These are phyloP conservation scores for Horisme vitalbata DNA, from an alignment of 2,888 invertebrate species.

Conservation along the genomic window DNA sequence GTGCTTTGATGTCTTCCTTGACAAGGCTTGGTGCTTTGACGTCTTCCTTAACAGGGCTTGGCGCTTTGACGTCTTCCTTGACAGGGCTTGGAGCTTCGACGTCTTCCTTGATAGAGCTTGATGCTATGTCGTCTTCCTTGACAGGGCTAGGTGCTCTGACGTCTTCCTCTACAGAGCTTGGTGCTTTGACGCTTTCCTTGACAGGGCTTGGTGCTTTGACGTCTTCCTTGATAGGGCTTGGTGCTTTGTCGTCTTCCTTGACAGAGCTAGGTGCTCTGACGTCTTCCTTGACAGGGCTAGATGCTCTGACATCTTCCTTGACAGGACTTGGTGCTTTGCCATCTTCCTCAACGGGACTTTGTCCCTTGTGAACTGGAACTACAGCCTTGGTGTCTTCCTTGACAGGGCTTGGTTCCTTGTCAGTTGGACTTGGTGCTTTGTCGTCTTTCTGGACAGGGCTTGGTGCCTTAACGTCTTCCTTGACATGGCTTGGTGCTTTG, in stretches of 20 bases:
- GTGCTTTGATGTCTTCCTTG: neutral
- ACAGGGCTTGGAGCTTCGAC: neutral
- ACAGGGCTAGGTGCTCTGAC: neutral
- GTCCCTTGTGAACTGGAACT: no score
- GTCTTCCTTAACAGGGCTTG: constrained; percentile 1
- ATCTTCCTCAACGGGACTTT: no score
- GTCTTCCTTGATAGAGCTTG: neutral
- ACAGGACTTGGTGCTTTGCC: constrained; percentile 5
- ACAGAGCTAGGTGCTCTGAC: constrained; percentile 8
- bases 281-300: constrained; percentile 21
- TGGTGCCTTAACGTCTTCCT: no score
- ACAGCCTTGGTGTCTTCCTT: constrained; percentile 7
- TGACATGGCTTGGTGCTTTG: no score
- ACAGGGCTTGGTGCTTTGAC: constrained; percentile 16
- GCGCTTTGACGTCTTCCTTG: neutral
- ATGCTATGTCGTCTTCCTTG: neutral
- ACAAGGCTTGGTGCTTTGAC: neutral
- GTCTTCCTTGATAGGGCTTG: constrained; percentile 1
- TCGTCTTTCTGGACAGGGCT: constrained; percentile 6
- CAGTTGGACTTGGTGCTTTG: constrained; percentile 12
- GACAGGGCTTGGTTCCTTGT: constrained; percentile 1
- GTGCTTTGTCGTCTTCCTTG: constrained; percentile 14
- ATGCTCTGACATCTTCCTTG: constrained; percentile 19
- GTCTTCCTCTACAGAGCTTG: neutral
- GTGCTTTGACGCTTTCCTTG: neutral